phyloP scores from a whole-genome alignment of 2,113 vertebrate genomes.

The Psammodynastes pulverulentus region DNA sequence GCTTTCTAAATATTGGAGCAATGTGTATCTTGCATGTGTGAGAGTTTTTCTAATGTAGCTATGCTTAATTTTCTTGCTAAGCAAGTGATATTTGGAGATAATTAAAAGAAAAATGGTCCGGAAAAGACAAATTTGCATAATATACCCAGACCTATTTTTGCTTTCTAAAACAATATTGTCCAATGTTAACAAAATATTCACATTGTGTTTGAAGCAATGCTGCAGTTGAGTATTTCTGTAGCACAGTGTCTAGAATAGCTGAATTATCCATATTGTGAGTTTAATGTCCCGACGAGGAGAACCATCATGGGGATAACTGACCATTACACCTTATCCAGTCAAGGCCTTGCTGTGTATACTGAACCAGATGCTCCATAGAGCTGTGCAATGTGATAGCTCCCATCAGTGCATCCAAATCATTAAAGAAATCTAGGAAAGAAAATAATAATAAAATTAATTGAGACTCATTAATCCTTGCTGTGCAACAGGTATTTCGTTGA shows the following conservation, averaged over 20 bases:
- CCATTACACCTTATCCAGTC: slow-evolving; percentile 92
- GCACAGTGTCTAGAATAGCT: slow-evolving; percentile 73
- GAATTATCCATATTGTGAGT: slow-evolving; percentile 56
- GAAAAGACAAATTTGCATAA: slow-evolving; percentile 52
- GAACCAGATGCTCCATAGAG: slow-evolving; percentile 92
- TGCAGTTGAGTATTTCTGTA: slow-evolving; percentile 64
- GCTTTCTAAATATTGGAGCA: slow-evolving; percentile 49
- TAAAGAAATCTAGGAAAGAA: slow-evolving; percentile 88
- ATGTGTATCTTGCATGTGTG: slow-evolving; percentile 13
- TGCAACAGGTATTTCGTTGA: slow-evolving; percentile 48
- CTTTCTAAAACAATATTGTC: slow-evolving; percentile 56
- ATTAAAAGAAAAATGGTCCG: slow-evolving; percentile 45
- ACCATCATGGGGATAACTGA: slow-evolving; percentile 78
- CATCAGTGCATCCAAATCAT: slow-evolving; percentile 92
- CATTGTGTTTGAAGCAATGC: slow-evolving; percentile 62
- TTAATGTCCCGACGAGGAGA: slow-evolving; percentile 31
- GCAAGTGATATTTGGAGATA: slow-evolving; percentile 49
- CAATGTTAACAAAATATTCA: slow-evolving; percentile 62
- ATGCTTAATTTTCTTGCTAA: slow-evolving; percentile 50
- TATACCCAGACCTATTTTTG: slow-evolving; percentile 43
- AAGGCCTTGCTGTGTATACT: slow-evolving; percentile 94
- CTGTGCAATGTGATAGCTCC: slow-evolving; percentile 95
- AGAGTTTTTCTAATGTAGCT: slow-evolving; percentile 30
- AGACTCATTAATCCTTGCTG: slow-evolving; percentile 43
- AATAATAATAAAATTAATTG: slow-evolving; percentile 32